phyloP scores from a whole-genome alignment of 1,140 invertebrate genomes.

The Lamellibrachia luymesi region DNA sequence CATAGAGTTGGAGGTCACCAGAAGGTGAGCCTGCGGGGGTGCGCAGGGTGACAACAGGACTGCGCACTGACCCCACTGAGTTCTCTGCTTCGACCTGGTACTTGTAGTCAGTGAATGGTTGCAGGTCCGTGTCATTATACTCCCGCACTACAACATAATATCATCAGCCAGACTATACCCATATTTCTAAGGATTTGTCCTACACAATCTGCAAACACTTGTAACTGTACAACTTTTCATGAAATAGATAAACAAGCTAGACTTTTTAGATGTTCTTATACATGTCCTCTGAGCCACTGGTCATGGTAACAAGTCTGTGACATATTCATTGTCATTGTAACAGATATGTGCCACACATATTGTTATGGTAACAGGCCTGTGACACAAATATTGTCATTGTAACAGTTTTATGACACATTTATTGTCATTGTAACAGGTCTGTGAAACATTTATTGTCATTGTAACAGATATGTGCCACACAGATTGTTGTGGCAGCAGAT shows the following conservation, averaged over 20 bases:
- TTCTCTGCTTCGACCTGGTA: slow-evolving; percentile 51
- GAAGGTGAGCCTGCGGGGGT: slow-evolving; percentile 45
- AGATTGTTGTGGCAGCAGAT: too few species aligned
- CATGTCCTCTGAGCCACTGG: neutral
- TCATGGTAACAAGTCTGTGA: neutral
- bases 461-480: too few species aligned
- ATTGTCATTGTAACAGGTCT: too few species aligned
- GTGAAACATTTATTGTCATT: too few species aligned
- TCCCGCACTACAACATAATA: neutral
- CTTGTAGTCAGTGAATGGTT: slow-evolving; percentile 47
- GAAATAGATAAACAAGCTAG: neutral
- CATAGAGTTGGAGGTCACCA: slow-evolving; percentile 42
- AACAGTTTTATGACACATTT: too few species aligned
- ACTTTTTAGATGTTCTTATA: neutral
- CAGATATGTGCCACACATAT: too few species aligned
- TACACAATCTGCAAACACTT: neutral
- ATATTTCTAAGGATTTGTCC: too few species aligned
- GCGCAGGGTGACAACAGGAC: slow-evolving; percentile 41
- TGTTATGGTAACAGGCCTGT: too few species aligned
- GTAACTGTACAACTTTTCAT: neutral
- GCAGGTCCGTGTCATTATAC: slow-evolving; percentile 39
- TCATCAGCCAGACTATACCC: neutral
- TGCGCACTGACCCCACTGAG: slow-evolving; percentile 41
- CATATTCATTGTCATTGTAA: neutral
- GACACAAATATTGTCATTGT: too few species aligned